Conservation (phyloP, 1,140 invertebrate genomes). For the Chionoecetes opilio region DNA sequence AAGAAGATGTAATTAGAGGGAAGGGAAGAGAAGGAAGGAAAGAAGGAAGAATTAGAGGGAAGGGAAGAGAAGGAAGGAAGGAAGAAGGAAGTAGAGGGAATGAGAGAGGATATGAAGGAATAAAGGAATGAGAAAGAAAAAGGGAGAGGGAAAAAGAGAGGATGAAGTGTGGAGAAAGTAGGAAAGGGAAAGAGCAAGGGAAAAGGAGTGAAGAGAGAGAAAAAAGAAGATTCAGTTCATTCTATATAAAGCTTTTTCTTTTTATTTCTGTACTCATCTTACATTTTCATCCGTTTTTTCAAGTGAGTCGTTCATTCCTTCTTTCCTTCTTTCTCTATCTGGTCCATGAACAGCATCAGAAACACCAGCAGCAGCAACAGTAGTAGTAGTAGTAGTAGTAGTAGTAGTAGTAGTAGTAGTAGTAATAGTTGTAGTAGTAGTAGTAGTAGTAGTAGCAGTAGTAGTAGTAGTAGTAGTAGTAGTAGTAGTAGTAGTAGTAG, state of each 20-base stretch:
- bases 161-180: too few relatives aligned
- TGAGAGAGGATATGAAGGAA: too few relatives aligned
- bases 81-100: too few relatives aligned
- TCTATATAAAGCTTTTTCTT: too few relatives aligned
- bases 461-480: not conserved
- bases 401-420: not conserved
- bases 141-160: not conserved
- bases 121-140: not conserved
- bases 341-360: too few relatives aligned
- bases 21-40: not conserved
- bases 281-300: too few relatives aligned
- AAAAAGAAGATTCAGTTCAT: too few relatives aligned
- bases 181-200: too few relatives aligned
- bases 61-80: too few relatives aligned
- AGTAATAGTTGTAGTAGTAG: not conserved
- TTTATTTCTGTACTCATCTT: too few relatives aligned
- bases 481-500: too few relatives aligned
- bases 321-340: not conserved
- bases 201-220: too few relatives aligned
- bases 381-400: not conserved
- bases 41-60: not conserved
- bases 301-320: not conserved
- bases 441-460: not conserved
- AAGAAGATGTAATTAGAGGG: not conserved
- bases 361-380: not conserved